These are phyloP conservation scores for Maccullochella peelii DNA, from an alignment of 2,113 vertebrate species.

Conservation along the genomic window DNA sequence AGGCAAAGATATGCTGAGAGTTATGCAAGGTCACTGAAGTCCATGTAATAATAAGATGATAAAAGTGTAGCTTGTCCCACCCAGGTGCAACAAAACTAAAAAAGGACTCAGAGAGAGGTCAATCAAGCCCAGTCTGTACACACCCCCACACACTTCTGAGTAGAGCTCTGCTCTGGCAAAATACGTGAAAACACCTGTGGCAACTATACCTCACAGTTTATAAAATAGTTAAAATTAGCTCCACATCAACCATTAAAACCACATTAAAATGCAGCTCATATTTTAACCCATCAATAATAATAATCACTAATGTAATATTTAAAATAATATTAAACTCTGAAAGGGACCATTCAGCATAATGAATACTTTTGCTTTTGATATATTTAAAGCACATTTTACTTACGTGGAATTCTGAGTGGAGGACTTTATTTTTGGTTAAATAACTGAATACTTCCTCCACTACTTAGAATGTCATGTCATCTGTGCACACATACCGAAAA, in stretches of 20 bases:
- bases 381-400: neutral
- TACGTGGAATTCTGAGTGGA: too few species aligned
- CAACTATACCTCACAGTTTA: neutral
- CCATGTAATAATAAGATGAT: neutral
- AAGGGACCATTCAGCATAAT: neutral
- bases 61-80: neutral
- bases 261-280: neutral
- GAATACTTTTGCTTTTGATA: neutral
- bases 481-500: neutral
- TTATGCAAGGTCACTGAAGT: neutral
- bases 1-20: neutral
- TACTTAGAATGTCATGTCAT: neutral
- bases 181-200: neutral
- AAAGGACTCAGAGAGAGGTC: neutral
- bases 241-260: neutral
- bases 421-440: neutral
- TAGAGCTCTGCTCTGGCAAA: neutral
- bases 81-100: neutral
- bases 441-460: neutral
- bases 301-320: neutral
- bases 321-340: neutral
- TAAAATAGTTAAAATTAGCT: neutral
- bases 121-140: neutral
- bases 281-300: neutral
- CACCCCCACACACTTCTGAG: neutral